A percentile compares a stretch with the other conserved stretches of the same genome.
phyloP scores from a whole-genome alignment of 2,797 vertebrate genomes.

The Cynodonichthys magdalenae region DNA sequence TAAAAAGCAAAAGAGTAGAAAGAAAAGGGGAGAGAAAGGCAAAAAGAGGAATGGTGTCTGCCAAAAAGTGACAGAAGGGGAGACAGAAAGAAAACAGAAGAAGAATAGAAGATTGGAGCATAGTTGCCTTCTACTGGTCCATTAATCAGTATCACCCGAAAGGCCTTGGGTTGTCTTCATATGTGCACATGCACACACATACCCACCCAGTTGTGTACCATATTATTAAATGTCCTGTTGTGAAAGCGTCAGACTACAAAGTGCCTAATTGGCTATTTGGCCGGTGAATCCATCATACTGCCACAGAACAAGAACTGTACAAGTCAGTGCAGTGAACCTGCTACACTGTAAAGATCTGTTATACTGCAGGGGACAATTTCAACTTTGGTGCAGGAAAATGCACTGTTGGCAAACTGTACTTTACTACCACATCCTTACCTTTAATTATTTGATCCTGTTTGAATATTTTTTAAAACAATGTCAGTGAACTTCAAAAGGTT shows the following conservation, averaged over 20 bases:
- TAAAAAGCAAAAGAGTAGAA: not conserved
- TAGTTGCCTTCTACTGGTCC: conserved; percentile 50
- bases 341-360: conserved; percentile 35
- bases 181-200: conserved; percentile 37
- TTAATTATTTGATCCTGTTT: not conserved
- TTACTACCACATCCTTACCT: not conserved
- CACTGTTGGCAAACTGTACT: conserved; percentile 6
- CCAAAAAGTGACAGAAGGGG: conserved; percentile 21
- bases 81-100: conserved; percentile 33
- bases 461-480: not conserved
- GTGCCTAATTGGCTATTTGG: conserved; percentile 79
- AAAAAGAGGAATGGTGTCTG: conserved; percentile 17
- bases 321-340: conserved; percentile 54
- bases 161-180: conserved; percentile 72
- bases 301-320: conserved; percentile 62
- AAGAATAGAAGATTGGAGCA: conserved; percentile 57
- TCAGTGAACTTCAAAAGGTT: too few species aligned
- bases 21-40: conserved; percentile 1
- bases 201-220: conserved; percentile 37
- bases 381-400: conserved; percentile 27
- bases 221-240: conserved; percentile 75
- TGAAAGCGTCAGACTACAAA: conserved; percentile 75
- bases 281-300: conserved; percentile 78
- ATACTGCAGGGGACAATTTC: conserved; percentile 21
- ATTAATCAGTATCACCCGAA: conserved; percentile 76